phyloP scores from a whole-genome alignment of 2,888 invertebrate genomes.

The Mythimna albipuncta region DNA sequence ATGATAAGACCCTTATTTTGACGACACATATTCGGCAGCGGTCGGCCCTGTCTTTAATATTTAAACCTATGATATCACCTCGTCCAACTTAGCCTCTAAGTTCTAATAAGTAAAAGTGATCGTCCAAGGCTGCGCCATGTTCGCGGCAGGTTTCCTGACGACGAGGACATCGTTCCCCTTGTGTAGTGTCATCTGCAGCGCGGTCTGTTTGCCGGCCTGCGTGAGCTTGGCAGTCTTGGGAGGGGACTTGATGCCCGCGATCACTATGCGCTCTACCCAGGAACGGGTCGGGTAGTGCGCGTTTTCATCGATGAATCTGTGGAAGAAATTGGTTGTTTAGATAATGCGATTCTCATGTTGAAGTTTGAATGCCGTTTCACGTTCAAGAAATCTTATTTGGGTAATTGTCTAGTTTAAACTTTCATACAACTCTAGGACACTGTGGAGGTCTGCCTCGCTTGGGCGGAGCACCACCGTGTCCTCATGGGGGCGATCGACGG shows the following conservation, averaged over 20 bases:
- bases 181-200: conserved; percentile 93
- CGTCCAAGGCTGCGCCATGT: conserved; percentile 95
- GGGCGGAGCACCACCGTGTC: too few species aligned
- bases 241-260: conserved; percentile 93
- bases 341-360: too few species aligned
- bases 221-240: conserved; percentile 92
- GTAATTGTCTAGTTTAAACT: too few species aligned
- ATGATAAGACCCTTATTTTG: too few species aligned
- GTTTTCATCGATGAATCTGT: conserved; percentile 91
- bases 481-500: too few species aligned
- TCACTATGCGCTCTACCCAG: conserved; percentile 97
- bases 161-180: conserved; percentile 93
- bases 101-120: conserved; percentile 89
- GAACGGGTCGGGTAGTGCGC: conserved; percentile 94
- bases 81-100: conserved; percentile 7
- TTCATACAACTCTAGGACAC: too few species aligned
- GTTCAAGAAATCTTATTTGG: too few species aligned
- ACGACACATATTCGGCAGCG: not conserved
- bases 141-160: conserved; percentile 96
- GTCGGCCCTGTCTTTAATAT: not conserved
- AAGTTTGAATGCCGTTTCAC: too few species aligned
- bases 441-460: too few species aligned
- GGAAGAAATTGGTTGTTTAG: not conserved
- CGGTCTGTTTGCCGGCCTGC: conserved; percentile 89
- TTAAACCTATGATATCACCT: not conserved